These are phyloP conservation scores for Aphis gossypii DNA, from an alignment of 1,140 invertebrate genomes.

Conservation along the genomic window DNA sequence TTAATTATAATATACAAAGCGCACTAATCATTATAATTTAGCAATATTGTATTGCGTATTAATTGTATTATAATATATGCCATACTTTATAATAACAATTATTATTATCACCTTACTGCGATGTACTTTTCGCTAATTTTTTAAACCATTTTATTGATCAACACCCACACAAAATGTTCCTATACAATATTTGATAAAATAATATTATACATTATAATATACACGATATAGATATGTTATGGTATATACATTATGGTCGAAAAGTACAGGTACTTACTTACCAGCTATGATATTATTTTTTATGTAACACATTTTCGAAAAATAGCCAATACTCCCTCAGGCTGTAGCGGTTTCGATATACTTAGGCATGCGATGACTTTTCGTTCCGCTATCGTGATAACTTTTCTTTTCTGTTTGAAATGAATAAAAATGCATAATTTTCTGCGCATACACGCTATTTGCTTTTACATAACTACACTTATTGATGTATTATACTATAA, in stretches of 20 bases:
- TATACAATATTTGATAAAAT: too few species aligned
- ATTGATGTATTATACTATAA: neutral
- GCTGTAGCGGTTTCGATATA: neutral
- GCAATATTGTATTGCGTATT: neutral
- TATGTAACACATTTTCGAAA: neutral
- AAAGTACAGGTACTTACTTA: neutral
- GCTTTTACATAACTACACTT: neutral
- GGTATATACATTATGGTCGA: neutral
- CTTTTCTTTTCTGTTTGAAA: neutral
- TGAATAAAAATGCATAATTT: neutral
- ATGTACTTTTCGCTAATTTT: neutral
- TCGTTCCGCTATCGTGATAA: neutral
- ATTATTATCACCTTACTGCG: neutral
- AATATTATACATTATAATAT: neutral
- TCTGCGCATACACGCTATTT: neutral
- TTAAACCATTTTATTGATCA: neutral
- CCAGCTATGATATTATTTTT: neutral
- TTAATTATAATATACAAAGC: neutral
- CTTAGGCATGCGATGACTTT: neutral
- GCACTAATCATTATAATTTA: neutral
- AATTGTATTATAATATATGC: neutral
- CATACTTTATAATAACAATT: neutral
- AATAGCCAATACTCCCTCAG: neutral
- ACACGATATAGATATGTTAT: neutral
- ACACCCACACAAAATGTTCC: too few species aligned